These are phyloP conservation scores for Tiphia femorata DNA, from an alignment of 2,888 invertebrate species.

Conservation along the genomic window DNA sequence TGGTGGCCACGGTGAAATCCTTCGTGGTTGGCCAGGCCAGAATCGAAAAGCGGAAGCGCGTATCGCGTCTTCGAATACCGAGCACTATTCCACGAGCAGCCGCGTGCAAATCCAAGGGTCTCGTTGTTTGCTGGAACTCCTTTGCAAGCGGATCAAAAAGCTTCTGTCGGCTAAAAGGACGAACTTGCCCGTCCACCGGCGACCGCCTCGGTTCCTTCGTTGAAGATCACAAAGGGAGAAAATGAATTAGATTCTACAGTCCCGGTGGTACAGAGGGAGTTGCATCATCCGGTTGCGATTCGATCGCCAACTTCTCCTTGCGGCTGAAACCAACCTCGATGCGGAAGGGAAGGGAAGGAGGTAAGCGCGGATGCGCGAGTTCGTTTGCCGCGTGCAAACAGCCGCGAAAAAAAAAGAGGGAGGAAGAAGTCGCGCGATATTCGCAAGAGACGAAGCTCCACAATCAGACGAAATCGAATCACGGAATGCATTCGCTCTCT, in stretches of 20 bases:
- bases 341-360: constrained; percentile 17
- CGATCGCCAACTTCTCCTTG: constrained; percentile 17
- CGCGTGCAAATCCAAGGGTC: background rate
- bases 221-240: constrained; percentile 22
- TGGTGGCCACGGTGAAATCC: too few species aligned
- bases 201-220: constrained; percentile 22
- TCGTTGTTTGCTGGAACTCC: constrained; percentile 31
- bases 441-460: background rate
- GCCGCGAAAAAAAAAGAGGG: constrained; percentile 31
- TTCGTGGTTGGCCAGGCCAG: too few species aligned
- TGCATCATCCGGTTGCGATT: background rate
- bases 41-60: too few species aligned
- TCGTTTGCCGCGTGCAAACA: constrained; percentile 51
- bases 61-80: too few species aligned
- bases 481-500: too few species aligned
- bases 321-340: too few species aligned
- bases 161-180: constrained; percentile 38
- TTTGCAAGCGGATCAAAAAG: constrained; percentile 48
- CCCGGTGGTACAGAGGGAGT: background rate
- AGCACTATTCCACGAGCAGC: background rate
- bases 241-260: constrained; percentile 35
- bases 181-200: too few species aligned
- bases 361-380: too few species aligned
- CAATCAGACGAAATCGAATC: background rate
- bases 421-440: background rate